phyloP scores from a whole-genome alignment of 1,140 invertebrate species.

The Brachionus plicatilis region DNA sequence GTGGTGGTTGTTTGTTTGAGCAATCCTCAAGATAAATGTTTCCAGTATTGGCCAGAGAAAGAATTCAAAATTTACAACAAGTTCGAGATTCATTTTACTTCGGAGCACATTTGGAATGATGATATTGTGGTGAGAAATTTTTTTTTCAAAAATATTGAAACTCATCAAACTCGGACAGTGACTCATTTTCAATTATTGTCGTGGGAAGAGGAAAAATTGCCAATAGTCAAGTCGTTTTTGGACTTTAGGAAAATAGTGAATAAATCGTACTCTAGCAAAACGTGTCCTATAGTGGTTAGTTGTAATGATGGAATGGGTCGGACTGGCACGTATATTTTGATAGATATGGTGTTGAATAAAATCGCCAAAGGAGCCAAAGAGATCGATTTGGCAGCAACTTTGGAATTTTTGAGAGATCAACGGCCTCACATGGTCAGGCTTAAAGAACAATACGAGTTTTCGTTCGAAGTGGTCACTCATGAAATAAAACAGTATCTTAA shows the following conservation, averaged over 20 bases:
- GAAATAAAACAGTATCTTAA: slow-evolving; percentile 15
- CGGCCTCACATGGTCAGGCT: slow-evolving; percentile 73
- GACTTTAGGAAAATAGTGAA: slow-evolving; percentile 98
- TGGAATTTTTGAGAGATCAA: slow-evolving; percentile 96
- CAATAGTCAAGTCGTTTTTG: slow-evolving; percentile 81
- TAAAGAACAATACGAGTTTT: slow-evolving; percentile 45
- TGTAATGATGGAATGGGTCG: slow-evolving; percentile 94
- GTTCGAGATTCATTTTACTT: slow-evolving; percentile 92
- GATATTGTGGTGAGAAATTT: slow-evolving; percentile 97
- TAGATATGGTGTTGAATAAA: slow-evolving; percentile 95
- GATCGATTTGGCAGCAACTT: slow-evolving; percentile 93
- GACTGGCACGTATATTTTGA: slow-evolving; percentile 89
- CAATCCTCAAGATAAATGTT: slow-evolving; percentile 78
- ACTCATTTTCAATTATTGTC: slow-evolving; percentile 98
- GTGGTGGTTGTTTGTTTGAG: slow-evolving; percentile 89
- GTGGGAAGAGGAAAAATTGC: slow-evolving; percentile 87
- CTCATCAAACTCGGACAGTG: slow-evolving; percentile 92
- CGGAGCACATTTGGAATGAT: slow-evolving; percentile 98
- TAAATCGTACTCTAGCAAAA: slow-evolving; percentile 93
- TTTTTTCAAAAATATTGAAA: slow-evolving; percentile 93
- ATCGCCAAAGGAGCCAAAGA: slow-evolving; percentile 96
- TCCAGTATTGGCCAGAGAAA: slow-evolving; percentile 93
- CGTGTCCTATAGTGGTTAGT: slow-evolving; percentile 96
- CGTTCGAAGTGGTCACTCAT: neutral
- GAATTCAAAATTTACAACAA: slow-evolving; percentile 94